These are phyloP conservation scores for Cebidichthys violaceus DNA, from an alignment of 2,113 vertebrate genomes.

Conservation along the genomic window DNA sequence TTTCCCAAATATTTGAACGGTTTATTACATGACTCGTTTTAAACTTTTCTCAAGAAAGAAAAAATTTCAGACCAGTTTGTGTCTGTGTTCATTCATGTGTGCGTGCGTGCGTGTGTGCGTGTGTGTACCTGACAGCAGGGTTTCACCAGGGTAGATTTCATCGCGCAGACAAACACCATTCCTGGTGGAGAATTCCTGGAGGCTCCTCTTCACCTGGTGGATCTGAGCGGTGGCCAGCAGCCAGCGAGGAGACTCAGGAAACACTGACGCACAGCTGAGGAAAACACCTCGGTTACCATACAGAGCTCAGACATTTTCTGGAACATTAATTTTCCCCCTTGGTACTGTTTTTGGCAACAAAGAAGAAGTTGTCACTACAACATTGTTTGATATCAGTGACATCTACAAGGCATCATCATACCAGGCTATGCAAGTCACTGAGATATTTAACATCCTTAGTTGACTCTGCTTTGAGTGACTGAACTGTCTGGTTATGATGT, in stretches of 20 bases:
- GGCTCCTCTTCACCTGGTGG: slow-evolving; percentile 79
- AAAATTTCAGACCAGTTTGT: background rate
- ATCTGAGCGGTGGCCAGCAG: slow-evolving; percentile 89
- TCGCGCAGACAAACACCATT: slow-evolving; percentile 69
- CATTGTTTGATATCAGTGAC: background rate
- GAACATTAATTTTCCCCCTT: background rate
- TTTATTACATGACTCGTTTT: background rate
- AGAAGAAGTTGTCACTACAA: background rate
- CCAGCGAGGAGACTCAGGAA: slow-evolving; percentile 91
- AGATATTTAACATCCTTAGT: background rate
- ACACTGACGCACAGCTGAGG: slow-evolving; percentile 85
- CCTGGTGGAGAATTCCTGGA: slow-evolving; percentile 82
- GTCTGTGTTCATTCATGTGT: background rate
- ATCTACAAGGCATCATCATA: background rate
- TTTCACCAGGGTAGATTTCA: slow-evolving; percentile 73
- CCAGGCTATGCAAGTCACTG: background rate
- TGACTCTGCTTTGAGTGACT: background rate
- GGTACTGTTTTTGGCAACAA: background rate
- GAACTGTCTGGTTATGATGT: background rate
- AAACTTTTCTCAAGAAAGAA: background rate
- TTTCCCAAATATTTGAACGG: background rate
- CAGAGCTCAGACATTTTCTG: background rate
- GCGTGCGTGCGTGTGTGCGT: background rate
- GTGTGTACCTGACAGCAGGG: slow-evolving; percentile 80
- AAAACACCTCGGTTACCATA: slow-evolving; percentile 30